Conservation (phyloP, 2,113 vertebrate species). For the Phasianus colchicus region DNA sequence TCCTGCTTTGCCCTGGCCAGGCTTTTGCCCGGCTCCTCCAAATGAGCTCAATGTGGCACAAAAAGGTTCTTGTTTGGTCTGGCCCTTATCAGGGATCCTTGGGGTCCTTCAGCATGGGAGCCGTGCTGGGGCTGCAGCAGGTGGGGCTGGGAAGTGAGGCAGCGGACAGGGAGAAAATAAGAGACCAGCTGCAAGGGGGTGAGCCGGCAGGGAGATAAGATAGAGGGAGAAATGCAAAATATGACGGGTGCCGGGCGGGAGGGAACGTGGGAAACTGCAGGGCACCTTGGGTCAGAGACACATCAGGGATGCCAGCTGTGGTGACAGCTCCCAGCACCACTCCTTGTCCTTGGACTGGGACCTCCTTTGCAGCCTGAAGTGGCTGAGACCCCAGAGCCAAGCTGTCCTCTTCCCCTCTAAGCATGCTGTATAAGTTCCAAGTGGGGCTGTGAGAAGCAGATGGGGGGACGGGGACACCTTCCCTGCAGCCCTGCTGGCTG, state of each 20-base stretch:
- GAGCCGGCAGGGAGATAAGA: slow-evolving; percentile 26
- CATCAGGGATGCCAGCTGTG: fast-evolving
- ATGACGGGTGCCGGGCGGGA: slow-evolving; percentile 11
- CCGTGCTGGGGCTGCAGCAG: slow-evolving; percentile 1
- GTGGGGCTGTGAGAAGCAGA: neutral
- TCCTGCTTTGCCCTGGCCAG: neutral
- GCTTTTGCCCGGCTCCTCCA: neutral
- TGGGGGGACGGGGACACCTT: fast-evolving
- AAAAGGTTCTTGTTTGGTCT: slow-evolving; percentile 72
- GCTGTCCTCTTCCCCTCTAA: neutral
- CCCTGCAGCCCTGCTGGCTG: neutral
- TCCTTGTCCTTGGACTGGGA: neutral
- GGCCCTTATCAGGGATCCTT: slow-evolving; percentile 54
- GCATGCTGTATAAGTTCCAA: neutral
- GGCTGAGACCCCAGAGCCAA: neutral
- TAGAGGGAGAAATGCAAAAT: slow-evolving; percentile 70
- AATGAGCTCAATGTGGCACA: neutral
- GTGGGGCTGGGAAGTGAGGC: slow-evolving; percentile 32
- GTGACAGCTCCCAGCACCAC: neutral
- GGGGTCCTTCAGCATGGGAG: slow-evolving; percentile 31
- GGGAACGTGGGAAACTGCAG: slow-evolving; percentile 22
- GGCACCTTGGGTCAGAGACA: neutral
- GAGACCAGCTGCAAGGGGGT: slow-evolving; percentile 59
- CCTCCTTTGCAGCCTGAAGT: neutral
- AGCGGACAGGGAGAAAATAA: slow-evolving; percentile 50